phyloP scores from a whole-genome alignment of 1,140 invertebrate species.

The Rhopalosiphum padi region DNA sequence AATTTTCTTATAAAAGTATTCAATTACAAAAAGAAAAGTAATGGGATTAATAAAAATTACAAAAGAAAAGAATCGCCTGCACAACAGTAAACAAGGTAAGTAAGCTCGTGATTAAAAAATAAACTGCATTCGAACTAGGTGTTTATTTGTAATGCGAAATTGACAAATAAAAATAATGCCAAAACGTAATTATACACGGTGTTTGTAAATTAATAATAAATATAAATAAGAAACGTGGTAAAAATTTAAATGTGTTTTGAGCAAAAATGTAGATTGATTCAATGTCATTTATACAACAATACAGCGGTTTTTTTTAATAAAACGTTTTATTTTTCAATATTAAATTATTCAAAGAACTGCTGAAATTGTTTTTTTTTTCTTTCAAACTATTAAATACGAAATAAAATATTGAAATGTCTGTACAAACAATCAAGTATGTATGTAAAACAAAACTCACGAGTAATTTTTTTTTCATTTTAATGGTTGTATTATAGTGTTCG shows the following conservation, averaged over 20 bases:
- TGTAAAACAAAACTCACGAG: not conserved
- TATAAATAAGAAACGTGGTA: not conserved
- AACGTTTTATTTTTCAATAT: not conserved
- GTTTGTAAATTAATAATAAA: not conserved
- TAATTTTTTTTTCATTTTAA: not conserved
- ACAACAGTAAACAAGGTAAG: not conserved
- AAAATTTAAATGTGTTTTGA: not conserved
- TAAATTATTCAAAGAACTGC: not conserved
- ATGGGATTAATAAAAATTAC: not conserved
- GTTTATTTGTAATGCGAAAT: not conserved
- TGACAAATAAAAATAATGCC: not conserved
- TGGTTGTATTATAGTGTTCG: not conserved
- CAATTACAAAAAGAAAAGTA: not conserved
- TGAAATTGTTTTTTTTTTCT: not conserved
- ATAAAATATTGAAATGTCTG: not conserved
- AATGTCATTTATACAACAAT: not conserved
- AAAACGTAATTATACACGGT: not conserved
- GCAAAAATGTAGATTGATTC: not conserved
- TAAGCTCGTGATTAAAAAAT: not conserved
- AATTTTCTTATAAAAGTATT: not conserved
- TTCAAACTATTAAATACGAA: not conserved
- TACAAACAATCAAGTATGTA: not conserved
- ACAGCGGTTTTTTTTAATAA: not conserved
- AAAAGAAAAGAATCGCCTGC: not conserved
- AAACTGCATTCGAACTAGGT: not conserved